These are phyloP conservation scores for Ammospiza nelsoni DNA, from an alignment of 2,113 vertebrate species.

Conservation along the genomic window DNA sequence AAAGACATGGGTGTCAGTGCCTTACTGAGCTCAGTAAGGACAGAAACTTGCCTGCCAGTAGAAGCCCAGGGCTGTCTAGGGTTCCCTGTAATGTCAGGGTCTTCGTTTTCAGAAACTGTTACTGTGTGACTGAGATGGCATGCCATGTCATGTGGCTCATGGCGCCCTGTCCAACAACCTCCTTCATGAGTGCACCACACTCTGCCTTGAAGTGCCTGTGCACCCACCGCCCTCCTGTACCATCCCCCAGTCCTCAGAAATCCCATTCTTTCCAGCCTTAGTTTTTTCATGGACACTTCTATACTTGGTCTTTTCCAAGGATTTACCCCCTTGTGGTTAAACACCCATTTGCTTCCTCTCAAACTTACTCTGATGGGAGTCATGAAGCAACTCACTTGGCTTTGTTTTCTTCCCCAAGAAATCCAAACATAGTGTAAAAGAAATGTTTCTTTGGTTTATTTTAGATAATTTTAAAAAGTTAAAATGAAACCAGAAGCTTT, in stretches of 20 bases:
- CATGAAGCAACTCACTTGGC: accelerated
- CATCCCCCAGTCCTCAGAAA: background rate
- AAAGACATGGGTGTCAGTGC: background rate
- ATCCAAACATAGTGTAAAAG: background rate
- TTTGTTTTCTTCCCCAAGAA: background rate
- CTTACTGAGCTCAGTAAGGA: background rate
- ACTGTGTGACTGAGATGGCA: background rate
- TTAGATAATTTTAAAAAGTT: background rate
- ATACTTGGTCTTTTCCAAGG: background rate
- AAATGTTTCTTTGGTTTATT: background rate
- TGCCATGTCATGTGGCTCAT: background rate
- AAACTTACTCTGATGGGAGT: background rate
- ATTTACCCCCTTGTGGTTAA: background rate
- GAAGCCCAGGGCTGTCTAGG: background rate
- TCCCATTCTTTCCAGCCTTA: background rate
- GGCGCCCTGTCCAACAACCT: background rate
- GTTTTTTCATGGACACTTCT: background rate
- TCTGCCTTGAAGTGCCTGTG: background rate
- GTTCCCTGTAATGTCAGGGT: background rate
- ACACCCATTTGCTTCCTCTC: background rate
- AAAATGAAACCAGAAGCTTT: background rate
- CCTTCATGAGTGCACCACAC: background rate
- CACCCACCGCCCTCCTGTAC: background rate
- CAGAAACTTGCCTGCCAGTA: background rate
- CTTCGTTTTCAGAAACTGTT: background rate